Evolutionary conservation across 2,888 invertebrate genomes (phyloP).

Genomic region (Sinotaia quadrata): DNA sequence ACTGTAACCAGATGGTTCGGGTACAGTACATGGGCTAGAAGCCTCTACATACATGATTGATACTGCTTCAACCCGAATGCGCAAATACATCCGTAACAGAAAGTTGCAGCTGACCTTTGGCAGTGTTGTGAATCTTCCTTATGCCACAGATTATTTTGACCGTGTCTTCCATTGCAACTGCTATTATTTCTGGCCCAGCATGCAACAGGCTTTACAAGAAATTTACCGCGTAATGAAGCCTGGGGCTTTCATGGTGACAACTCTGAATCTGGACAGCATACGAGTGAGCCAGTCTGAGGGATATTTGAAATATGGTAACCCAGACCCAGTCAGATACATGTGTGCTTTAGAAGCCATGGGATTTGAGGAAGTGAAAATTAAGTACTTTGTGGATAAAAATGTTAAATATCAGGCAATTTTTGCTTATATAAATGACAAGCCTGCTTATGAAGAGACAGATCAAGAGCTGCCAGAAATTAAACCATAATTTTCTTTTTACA

Average conservation of each 20-base stretch:
- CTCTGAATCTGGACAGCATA: conserved; percentile 41
- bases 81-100: conserved; percentile 41
- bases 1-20: conserved; percentile 60
- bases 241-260: conserved; percentile 52
- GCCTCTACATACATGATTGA: conserved; percentile 55
- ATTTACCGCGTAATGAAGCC: conserved; percentile 63
- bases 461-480: not conserved
- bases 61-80: conserved; percentile 37
- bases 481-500: too few species aligned
- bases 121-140: conserved; percentile 53
- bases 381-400: conserved; percentile 33
- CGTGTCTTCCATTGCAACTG: conserved; percentile 62
- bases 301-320: conserved; percentile 44
- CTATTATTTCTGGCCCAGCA: conserved; percentile 65
- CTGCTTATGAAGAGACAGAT: conserved; percentile 22
- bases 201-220: conserved; percentile 46
- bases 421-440: conserved; percentile 37
- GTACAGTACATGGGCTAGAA: conserved; percentile 59
- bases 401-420: conserved; percentile 42
- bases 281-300: conserved; percentile 35
- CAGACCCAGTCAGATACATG: conserved; percentile 58
- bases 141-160: conserved; percentile 53
- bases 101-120: conserved; percentile 49
- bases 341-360: conserved; percentile 48
- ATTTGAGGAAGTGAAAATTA: conserved; percentile 52